Conservation (phyloP, 2,113 vertebrate species). For the Pandion haliaetus region DNA sequence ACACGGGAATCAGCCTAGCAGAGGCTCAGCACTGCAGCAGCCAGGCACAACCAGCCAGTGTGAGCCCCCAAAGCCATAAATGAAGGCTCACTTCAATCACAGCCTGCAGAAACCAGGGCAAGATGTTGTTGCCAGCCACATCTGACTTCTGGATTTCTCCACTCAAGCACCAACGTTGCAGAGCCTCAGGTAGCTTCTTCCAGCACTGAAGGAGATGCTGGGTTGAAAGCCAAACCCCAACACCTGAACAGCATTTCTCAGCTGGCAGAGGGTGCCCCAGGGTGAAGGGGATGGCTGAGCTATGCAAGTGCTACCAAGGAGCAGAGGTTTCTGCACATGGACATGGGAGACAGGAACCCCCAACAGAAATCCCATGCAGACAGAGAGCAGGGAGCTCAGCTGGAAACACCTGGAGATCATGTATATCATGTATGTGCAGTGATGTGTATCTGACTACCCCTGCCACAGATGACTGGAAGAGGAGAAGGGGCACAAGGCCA, state of each 20-base stretch:
- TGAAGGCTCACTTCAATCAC: not conserved
- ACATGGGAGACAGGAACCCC: fast-evolving
- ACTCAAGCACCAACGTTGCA: not conserved
- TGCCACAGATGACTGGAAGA: not conserved
- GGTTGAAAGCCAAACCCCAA: not conserved
- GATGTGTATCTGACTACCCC: not conserved
- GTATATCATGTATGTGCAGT: fast-evolving
- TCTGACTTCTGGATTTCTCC: not conserved
- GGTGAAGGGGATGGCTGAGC: not conserved
- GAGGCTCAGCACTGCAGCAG: not conserved
- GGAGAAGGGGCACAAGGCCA: not conserved
- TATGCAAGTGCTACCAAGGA: not conserved
- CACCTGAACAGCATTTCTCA: not conserved
- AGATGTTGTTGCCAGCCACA: not conserved
- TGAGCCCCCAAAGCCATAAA: not conserved
- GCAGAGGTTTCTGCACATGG: not conserved
- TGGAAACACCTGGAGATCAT: not conserved
- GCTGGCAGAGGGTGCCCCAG: not conserved
- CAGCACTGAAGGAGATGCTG: not conserved
- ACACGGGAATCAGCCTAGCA: not conserved
- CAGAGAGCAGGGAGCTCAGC: not conserved
- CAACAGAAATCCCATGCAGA: not conserved
- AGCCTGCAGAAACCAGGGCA: not conserved
- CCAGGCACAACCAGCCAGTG: not conserved
- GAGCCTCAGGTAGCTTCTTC: not conserved